Percentiles rank a stretch among this genome's conserved stretches.
These are phyloP conservation scores for Drosophila planitibia DNA, from an alignment of 2,888 invertebrate genomes.

Conservation along the genomic window DNA sequence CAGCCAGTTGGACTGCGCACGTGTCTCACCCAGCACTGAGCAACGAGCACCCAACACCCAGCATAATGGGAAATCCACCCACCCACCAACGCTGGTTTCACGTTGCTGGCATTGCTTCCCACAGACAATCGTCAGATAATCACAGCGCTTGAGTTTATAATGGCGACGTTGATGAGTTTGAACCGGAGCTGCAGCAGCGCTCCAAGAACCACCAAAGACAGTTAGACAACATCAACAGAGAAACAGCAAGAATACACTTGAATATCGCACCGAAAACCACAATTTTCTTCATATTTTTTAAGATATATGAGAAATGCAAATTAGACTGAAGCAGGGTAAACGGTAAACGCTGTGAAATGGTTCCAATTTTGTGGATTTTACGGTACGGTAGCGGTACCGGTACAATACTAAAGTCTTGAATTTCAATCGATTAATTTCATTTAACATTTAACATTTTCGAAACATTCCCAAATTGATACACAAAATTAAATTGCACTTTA, in stretches of 20 bases:
- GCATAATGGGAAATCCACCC: constrained; percentile 13
- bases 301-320: neutral
- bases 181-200: constrained; percentile 26
- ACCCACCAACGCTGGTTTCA: constrained; percentile 17
- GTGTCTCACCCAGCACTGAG: constrained; percentile 23
- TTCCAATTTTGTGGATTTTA: neutral
- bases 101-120: constrained; percentile 22
- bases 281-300: neutral
- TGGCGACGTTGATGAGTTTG: constrained; percentile 71
- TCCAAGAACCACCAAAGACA: neutral
- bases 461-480: too few species aligned
- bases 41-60: constrained; percentile 11
- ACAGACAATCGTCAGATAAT: constrained; percentile 71
- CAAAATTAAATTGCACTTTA: too few species aligned
- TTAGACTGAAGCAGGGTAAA: neutral
- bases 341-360: neutral
- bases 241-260: neutral
- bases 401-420: neutral
- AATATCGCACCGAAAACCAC: neutral
- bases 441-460: too few species aligned
- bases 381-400: neutral
- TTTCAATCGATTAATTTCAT: neutral
- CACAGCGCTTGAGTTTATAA: constrained; percentile 73
- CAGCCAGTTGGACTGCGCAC: constrained; percentile 26
- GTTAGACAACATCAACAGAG: neutral